Evolutionary conservation across 2,797 vertebrate genomes (phyloP), one percentile per base, ranked within the genome.

Genomic region (Sebastes itinus): DNA sequence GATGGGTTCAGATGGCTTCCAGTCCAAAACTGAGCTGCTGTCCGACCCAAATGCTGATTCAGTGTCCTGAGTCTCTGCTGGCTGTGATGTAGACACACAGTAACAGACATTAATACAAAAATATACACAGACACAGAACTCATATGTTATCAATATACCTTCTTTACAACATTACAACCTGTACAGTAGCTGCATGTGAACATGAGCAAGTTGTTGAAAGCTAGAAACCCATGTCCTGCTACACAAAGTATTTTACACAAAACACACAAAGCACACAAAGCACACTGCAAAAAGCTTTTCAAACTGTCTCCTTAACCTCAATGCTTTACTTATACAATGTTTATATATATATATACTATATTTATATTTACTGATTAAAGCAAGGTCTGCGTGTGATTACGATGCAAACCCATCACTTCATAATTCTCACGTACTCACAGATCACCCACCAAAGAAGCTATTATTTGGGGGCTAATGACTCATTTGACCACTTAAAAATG

Each of bases 31-130:
- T 0, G 95, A 94, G 87, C 94, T 92, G 80, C 85, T 95, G 76
- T 97, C 96, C 1, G 96, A 96, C 75, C 93, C 95, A 3, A 96
- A 96, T 0, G 83, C 84, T 25, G 96, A 96, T 80, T 98, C 96
- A 63, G 42, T 64, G 3, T 98, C 97, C 49, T 85, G 94, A 32
- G 95, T 95, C 66, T 97, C 97, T 69, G 95, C 92, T 79, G 95
- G 95, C 98, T 99, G 87, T 13, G 63, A 86, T 23, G 33, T n/a
- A 71, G 69, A 86, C 30, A 83, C 49, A 72, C 7, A 66, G 16
- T 3, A 18, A 4, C 20, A 55, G 12, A 66, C 16, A 25, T 52
- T 8, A 23, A 33, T 3, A 18, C 11, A 58, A 63, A 25, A 28
- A 62, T 35, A 35, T 35, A 35, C 33, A 35, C 33, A 33, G 33